Percentiles rank a stretch among this genome's conserved stretches.
phyloP scores from a whole-genome alignment of 2,888 invertebrate genomes.

The Mongoloraphidia duomilia region DNA sequence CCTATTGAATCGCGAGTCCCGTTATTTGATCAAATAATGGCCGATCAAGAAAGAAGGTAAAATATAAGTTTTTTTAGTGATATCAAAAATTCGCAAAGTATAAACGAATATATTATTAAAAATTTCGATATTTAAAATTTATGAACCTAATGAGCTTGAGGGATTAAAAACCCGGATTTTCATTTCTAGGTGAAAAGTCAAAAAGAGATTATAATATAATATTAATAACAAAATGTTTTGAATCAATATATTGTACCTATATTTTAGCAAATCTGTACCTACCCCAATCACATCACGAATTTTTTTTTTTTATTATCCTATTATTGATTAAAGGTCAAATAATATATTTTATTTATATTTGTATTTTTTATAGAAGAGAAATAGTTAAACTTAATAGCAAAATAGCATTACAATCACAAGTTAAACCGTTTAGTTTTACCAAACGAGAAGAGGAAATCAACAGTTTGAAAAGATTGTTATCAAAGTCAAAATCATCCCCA shows the following conservation, averaged over 20 bases:
- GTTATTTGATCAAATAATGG: conserved; percentile 54
- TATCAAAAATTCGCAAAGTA: neutral
- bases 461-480: conserved; percentile 22
- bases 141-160: too few relatives aligned
- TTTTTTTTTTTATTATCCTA: neutral
- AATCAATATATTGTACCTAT: too few relatives aligned
- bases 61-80: neutral
- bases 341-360: conserved; percentile 2
- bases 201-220: too few relatives aligned
- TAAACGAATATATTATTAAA: neutral
- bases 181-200: too few relatives aligned
- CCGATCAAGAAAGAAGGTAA: conserved; percentile 56
- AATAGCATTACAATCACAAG: conserved; percentile 44
- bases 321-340: neutral
- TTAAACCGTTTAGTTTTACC: conserved; percentile 50
- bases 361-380: conserved; percentile 32
- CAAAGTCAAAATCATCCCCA: conserved; percentile 26
- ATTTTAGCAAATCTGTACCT: too few relatives aligned
- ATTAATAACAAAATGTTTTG: too few relatives aligned
- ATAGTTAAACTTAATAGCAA: conserved; percentile 44
- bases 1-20: conserved; percentile 58
- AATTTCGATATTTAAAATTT: neutral
- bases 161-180: too few relatives aligned
- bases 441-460: conserved; percentile 40
- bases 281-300: too few relatives aligned